Base-by-base conservation (phyloP, 2,797 vertebrate genomes). In the Merluccius polli region DNA sequence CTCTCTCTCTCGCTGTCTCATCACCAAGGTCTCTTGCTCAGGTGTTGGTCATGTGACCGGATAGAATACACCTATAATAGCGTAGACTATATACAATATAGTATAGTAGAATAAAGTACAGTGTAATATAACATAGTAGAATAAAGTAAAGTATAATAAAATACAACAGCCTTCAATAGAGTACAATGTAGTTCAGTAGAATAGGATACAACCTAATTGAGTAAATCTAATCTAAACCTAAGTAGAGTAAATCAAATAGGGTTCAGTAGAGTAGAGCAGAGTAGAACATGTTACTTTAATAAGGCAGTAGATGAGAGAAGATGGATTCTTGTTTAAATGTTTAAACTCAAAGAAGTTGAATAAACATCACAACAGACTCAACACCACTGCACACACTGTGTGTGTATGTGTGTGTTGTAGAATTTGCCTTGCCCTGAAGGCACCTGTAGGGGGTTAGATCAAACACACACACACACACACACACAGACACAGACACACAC, bases 401-500 rank as follows among this genome's bases (percentile, higher is more conserved):
- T 29, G 67, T 29, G 21, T 35, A 21, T 32, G 33, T 21, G 35
- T n/a, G 32, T 33, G 33, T n/a, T 24, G 70, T 5, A 71, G 59
- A n/a, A 12, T 65, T 65, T 27, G 1, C 16, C 29, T 67, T 67
- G 65, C 24, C 65, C 65, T 30, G 27, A 29, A 65, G 59, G 59
- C 59, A 65, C 59, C 59, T 29, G 27, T 65, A 29, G 59, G 59
- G 59, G 59, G 59, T n/a, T n/a, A 12, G 59, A 90, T 91, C 65
- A 59, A 8, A 70, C 32, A 63, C 59, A 63, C 77, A 75, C 73
- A 72, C 73, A 75, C 63, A 48, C 15, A 69, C 31, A 52, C 44
- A 52, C 77, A 75, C 73, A 72, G 71, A 75, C 63, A 65, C 67
- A 29, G 35, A 80, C 73, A 78, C 81, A 83, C 72, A 80, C 76